A percentile compares a stretch with the other conserved stretches of the same genome.
Evolutionary conservation across 2,888 invertebrate species (phyloP).

Genomic region (Athalia cordata): DNA sequence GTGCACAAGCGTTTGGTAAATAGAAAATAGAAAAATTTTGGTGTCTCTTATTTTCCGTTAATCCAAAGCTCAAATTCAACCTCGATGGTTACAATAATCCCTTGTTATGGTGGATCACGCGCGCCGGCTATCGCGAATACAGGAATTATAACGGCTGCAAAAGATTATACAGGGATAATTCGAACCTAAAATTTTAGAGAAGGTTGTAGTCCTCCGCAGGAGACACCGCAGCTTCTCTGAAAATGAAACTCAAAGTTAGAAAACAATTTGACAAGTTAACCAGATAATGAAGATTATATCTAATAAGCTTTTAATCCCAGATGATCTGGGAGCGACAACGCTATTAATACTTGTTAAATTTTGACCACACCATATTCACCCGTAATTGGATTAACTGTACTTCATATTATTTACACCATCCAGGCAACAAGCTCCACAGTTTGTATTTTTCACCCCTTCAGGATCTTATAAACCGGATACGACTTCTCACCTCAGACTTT

Average conservation of each 20-base stretch:
- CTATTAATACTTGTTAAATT: conserved; percentile 30
- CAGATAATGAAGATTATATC: conserved; percentile 33
- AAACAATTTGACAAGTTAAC: conserved; percentile 44
- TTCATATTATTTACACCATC: background rate
- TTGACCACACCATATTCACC: conserved; percentile 34
- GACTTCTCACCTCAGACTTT: too few species aligned
- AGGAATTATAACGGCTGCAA: too few species aligned
- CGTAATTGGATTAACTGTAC: conserved; percentile 38
- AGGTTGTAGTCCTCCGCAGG: background rate
- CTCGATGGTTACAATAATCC: too few species aligned
- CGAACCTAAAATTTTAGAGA: background rate
- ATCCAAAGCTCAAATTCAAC: too few species aligned
- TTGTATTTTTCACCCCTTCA: too few species aligned
- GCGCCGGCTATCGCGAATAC: too few species aligned
- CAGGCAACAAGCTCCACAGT: background rate
- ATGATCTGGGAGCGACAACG: background rate
- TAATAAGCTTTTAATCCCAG: conserved; percentile 28
- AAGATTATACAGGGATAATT: too few species aligned
- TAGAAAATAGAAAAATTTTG: too few species aligned
- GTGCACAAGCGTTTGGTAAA: too few species aligned
- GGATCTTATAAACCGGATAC: too few species aligned
- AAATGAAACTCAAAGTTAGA: conserved; percentile 22
- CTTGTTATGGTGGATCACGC: too few species aligned
- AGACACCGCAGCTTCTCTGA: conserved; percentile 1
- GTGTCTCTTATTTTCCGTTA: too few species aligned